phyloP scores from a whole-genome alignment of 2,888 invertebrate species.

The Yponomeuta malinellus region DNA sequence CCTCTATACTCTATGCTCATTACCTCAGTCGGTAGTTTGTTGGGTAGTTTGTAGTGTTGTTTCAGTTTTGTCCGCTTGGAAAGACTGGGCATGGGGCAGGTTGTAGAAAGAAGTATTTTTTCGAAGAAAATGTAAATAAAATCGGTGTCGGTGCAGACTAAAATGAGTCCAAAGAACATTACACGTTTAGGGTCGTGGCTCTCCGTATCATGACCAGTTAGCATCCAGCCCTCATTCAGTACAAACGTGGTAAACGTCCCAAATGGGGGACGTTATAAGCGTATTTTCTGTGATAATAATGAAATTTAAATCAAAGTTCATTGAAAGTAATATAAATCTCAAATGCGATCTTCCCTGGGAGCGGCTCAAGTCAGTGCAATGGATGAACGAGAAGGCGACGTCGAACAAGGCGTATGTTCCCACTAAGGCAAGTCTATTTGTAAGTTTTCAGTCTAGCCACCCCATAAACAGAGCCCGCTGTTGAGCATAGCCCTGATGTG shows the following conservation, averaged over 20 bases:
- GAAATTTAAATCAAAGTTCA: conserved; percentile 72
- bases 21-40: too few relatives aligned
- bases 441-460: not conserved
- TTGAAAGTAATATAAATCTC: conserved; percentile 65
- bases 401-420: conserved; percentile 89
- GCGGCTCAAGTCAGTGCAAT: conserved; percentile 75
- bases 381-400: conserved; percentile 87
- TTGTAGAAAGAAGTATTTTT: conserved; percentile 15
- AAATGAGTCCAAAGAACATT: conserved; percentile 48
- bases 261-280: conserved; percentile 70
- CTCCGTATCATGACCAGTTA: conserved; percentile 59
- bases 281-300: conserved; percentile 72
- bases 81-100: not conserved
- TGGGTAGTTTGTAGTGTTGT: too few relatives aligned
- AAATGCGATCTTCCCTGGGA: conserved; percentile 65
- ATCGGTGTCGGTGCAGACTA: conserved; percentile 27
- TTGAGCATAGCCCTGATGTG: not conserved
- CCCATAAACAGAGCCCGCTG: not conserved
- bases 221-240: conserved; percentile 35
- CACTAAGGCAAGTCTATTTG: conserved; percentile 73
- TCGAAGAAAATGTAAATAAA: conserved; percentile 50
- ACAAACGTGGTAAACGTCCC: conserved; percentile 28
- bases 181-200: conserved; percentile 41
- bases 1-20: too few relatives aligned
- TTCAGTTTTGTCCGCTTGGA: not conserved